These are phyloP conservation scores for Caenorhabditis remanei DNA, from an alignment of 1,140 invertebrate genomes.

Conservation along the genomic window DNA sequence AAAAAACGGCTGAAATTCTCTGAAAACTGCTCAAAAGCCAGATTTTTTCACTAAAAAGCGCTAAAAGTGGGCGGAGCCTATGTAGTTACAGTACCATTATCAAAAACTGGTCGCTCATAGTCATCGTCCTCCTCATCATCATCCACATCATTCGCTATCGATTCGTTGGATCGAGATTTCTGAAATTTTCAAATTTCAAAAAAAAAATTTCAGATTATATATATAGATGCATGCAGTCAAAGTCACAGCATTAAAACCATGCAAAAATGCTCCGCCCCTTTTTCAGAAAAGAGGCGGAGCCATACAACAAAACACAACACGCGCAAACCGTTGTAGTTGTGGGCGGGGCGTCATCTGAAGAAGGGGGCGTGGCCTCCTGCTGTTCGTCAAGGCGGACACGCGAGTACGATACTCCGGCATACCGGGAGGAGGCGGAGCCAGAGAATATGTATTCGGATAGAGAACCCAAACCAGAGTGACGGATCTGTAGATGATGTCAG, in stretches of 20 bases:
- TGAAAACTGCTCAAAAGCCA: too few relatives aligned
- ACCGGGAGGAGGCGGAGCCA: not conserved
- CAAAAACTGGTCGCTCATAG: not conserved
- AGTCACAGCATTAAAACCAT: not conserved
- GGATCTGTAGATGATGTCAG: constrained; percentile 25
- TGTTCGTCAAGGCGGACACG: constrained; percentile 12
- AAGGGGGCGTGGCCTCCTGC: not conserved
- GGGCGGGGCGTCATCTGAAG: not conserved
- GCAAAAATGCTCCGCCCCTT: too few relatives aligned
- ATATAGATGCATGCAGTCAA: too few relatives aligned
- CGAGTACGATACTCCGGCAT: constrained; percentile 7
- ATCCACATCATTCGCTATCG: not conserved
- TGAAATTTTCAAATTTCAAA: not conserved
- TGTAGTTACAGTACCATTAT: not conserved
- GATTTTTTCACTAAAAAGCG: too few relatives aligned
- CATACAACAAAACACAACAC: too few relatives aligned
- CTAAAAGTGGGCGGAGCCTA: too few relatives aligned
- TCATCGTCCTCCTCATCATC: constrained; percentile 16
- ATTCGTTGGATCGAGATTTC: constrained; percentile 26
- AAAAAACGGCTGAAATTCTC: not conserved
- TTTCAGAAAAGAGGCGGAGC: too few relatives aligned
- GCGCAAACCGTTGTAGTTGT: too few relatives aligned
- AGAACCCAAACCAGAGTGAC: constrained; percentile 22
- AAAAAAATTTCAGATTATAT: too few relatives aligned
- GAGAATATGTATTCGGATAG: constrained; percentile 46